These are phyloP conservation scores for Eptesicus fuscus DNA, from an alignment of 2,113 vertebrate genomes.

Conservation along the genomic window DNA sequence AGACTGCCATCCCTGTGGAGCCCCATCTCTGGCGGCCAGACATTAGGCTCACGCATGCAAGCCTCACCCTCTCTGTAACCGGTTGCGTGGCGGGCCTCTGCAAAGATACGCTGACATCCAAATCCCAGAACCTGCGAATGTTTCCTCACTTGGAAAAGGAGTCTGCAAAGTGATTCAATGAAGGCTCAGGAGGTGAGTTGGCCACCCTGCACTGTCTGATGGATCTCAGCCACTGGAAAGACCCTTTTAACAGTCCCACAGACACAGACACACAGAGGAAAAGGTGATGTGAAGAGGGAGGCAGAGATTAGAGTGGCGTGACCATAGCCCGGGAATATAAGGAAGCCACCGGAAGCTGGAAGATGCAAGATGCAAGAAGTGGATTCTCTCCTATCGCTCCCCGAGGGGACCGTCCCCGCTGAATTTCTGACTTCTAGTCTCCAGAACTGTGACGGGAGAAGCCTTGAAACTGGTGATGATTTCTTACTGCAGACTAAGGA, in stretches of 20 bases:
- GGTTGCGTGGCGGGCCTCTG: too few relatives aligned
- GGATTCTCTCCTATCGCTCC: rapidly evolving
- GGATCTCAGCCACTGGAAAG: not conserved
- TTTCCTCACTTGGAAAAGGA: not conserved
- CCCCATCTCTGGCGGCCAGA: rapidly evolving
- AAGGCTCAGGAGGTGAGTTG: not conserved
- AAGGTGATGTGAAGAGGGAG: not conserved
- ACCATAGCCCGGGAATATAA: not conserved
- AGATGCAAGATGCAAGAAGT: not conserved
- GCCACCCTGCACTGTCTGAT: not conserved
- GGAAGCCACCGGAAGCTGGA: not conserved
- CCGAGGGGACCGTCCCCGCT: not conserved
- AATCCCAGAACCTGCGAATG: not conserved
- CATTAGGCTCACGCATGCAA: not conserved
- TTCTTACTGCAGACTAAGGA: not conserved
- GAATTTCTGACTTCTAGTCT: not conserved
- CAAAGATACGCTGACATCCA: too few relatives aligned
- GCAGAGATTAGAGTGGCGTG: not conserved
- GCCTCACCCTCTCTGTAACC: not conserved
- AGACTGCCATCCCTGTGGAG: not conserved
- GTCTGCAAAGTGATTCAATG: not conserved
- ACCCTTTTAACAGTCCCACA: not conserved
- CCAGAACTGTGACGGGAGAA: not conserved
- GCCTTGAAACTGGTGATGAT: not conserved
- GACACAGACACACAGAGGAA: not conserved